These are phyloP conservation scores for Lepus townsendii DNA, from an alignment of 2,797 vertebrate species.

Conservation along the genomic window DNA sequence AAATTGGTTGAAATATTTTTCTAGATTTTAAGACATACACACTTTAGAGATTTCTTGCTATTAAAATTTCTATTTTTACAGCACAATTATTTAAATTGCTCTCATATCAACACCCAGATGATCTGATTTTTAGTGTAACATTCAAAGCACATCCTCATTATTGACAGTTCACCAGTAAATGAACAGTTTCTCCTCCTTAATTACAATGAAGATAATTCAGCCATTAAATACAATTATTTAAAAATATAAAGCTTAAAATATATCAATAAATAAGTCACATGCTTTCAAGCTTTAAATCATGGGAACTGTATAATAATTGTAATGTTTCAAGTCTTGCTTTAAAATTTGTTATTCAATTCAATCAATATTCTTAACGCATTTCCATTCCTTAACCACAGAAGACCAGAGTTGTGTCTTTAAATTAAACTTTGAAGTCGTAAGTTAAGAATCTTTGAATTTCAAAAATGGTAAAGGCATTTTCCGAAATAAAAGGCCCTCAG, in stretches of 20 bases:
- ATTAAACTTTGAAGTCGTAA: not conserved
- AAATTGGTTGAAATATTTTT: not conserved
- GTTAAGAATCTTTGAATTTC: not conserved
- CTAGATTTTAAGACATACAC: not conserved
- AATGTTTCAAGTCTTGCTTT: not conserved
- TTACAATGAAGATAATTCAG: not conserved
- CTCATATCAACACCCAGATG: not conserved
- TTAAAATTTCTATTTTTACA: not conserved
- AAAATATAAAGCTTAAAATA: not conserved
- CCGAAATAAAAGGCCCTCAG: not conserved
- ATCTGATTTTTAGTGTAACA: not conserved
- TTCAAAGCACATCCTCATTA: not conserved
- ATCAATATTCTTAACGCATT: not conserved
- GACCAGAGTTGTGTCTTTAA: not conserved
- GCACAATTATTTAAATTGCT: not conserved
- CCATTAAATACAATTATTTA: not conserved
- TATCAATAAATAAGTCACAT: not conserved
- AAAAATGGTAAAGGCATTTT: slow-evolving; percentile 31
- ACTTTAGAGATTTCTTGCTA: not conserved
- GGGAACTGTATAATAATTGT: not conserved
- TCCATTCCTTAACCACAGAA: not conserved
- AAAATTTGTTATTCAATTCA: not conserved
- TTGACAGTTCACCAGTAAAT: not conserved
- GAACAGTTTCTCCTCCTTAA: not conserved
- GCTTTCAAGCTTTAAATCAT: not conserved